Conservation (phyloP, 1,140 invertebrate genomes). For the Anthonomus grandis region DNA sequence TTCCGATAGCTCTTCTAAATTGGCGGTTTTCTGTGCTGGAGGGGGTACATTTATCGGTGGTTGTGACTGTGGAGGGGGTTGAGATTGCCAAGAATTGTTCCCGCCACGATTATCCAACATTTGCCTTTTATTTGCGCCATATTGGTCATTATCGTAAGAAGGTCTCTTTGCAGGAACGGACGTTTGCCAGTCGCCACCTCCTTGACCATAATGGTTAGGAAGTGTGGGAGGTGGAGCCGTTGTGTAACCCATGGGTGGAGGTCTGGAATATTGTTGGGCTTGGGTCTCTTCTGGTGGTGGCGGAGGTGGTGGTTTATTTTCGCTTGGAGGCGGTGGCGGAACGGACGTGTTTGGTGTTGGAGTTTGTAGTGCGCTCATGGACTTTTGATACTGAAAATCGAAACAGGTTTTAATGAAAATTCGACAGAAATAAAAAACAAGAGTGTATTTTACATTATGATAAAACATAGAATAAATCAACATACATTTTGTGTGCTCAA, state of each 20-base stretch:
- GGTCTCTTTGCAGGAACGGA: conserved; percentile 20
- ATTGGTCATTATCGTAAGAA: conserved; percentile 9
- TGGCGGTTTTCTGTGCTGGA: conserved; percentile 17
- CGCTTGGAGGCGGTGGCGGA: conserved; percentile 52
- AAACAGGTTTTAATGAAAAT: background rate
- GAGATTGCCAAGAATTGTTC: conserved; percentile 10
- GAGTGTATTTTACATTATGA: too few relatives aligned
- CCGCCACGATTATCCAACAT: conserved; percentile 28
- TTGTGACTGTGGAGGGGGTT: background rate
- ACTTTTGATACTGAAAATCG: conserved; percentile 46
- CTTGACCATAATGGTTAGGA: conserved; percentile 3
- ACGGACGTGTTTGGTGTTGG: conserved; percentile 39
- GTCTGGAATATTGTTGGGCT: background rate
- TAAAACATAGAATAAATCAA: too few relatives aligned
- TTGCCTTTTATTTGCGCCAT: conserved; percentile 21
- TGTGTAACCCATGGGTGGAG: conserved; percentile 15
- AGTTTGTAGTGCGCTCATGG: conserved; percentile 45
- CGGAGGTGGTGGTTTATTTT: conserved; percentile 53
- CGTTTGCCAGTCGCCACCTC: conserved; percentile 13
- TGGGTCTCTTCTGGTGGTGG: conserved; percentile 33
- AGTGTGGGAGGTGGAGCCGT: conserved; percentile 21
- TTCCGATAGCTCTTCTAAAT: conserved; percentile 52
- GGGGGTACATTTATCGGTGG: conserved; percentile 22
- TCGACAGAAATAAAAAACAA: too few relatives aligned
- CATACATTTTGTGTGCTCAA: too few relatives aligned